Conservation (phyloP, 1,140 invertebrate genomes). For the Pseudomyrmex sp. region DNA sequence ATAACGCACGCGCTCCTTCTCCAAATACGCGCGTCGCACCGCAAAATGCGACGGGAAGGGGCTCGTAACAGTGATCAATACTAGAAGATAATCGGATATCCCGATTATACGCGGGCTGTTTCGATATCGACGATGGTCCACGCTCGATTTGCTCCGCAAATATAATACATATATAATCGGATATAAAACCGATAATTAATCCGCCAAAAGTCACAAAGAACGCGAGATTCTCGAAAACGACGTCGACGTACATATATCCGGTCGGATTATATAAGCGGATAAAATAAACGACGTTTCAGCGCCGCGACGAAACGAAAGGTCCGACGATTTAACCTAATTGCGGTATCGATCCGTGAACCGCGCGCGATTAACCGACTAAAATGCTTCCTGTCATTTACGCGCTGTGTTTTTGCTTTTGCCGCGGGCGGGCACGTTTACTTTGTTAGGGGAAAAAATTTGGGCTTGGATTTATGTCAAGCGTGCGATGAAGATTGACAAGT, state of each 20-base stretch:
- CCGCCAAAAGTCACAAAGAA: constrained; percentile 48
- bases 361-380: constrained; percentile 27
- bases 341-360: constrained; percentile 12
- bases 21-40: background rate
- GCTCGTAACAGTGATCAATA: constrained; percentile 8
- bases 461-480: background rate
- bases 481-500: background rate
- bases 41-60: background rate
- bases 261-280: constrained; percentile 20
- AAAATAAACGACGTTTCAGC: constrained; percentile 31
- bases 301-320: constrained; percentile 16
- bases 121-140: constrained; percentile 22
- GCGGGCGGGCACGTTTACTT: background rate
- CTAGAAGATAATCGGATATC: constrained; percentile 36
- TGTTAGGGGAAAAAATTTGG: constrained; percentile 11
- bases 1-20: background rate
- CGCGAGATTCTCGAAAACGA: constrained; percentile 28
- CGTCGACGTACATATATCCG: background rate
- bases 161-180: constrained; percentile 28
- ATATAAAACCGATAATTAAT: constrained; percentile 58
- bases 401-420: background rate
- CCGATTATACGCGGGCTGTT: constrained; percentile 22
- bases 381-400: constrained; percentile 13
- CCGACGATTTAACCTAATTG: constrained; percentile 30
- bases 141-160: background rate